phyloP scores from a whole-genome alignment of 1,140 invertebrate species.

The Drosophila ficusphila region DNA sequence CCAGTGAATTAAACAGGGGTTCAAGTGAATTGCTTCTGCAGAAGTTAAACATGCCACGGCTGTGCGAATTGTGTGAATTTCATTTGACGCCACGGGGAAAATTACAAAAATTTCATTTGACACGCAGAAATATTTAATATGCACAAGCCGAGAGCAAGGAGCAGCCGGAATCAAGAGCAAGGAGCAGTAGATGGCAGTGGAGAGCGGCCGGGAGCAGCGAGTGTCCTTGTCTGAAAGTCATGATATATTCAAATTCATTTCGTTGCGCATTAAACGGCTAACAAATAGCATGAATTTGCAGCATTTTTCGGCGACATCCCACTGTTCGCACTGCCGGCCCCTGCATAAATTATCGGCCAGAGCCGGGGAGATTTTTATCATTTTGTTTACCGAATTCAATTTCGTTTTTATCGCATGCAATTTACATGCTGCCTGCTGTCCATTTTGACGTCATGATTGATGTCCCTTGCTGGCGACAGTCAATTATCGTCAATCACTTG shows the following conservation, averaged over 20 bases:
- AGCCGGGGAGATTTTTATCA: constrained; percentile 65
- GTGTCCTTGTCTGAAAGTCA: constrained; percentile 57
- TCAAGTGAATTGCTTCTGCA: constrained; percentile 17
- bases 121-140: constrained; percentile 77
- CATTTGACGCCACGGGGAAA: constrained; percentile 65
- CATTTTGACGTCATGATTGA: constrained; percentile 79
- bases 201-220: not conserved
- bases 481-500: constrained; percentile 81
- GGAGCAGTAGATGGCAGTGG: not conserved
- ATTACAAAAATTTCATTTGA: constrained; percentile 75
- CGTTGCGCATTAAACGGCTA: constrained; percentile 61
- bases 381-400: constrained; percentile 79
- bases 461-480: constrained; percentile 73
- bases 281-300: constrained; percentile 68
- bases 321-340: constrained; percentile 13
- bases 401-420: constrained; percentile 77
- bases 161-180: too few relatives aligned
- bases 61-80: constrained; percentile 69
- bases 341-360: constrained; percentile 70
- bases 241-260: constrained; percentile 72
- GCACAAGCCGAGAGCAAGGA: constrained; percentile 15
- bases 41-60: constrained; percentile 32
- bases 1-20: constrained; percentile 32
- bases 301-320: constrained; percentile 34
- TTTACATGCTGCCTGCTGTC: constrained; percentile 77